Base-by-base conservation (phyloP, 2,113 vertebrate species). In the Mustela lutreola region DNA sequence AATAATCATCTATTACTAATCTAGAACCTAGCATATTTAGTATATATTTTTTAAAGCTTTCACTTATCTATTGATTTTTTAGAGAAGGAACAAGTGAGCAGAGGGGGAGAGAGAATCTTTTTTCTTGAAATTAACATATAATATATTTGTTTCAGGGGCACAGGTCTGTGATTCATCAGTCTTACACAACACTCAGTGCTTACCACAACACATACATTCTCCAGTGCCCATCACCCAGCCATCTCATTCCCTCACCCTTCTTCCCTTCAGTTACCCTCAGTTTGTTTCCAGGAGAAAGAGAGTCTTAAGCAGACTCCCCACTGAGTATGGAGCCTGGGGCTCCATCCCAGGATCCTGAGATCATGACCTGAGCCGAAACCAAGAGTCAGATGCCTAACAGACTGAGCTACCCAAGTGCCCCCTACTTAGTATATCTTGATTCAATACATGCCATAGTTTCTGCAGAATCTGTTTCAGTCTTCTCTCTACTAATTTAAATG, bases 401-500 rank as follows among this genome's bases (percentile, higher is more conserved):
- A 19, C 33, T 70, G 67, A 36, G 33, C 33, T n/a, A 36, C 7
- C 33, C 33, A 10, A n/a, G 33, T 3, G 18, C 16, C 16, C 33
- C 16, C 36, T 67, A 36, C 33, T 45, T 39, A 39, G 7, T 36
- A 28, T 56, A 39, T 92, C 65, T 78, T 56, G 36, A 94, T 81
- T 90, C 19, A 10, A 75, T 53, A 36, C 18, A 70, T 45, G 24
- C 15, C 48, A 94, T 60, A 4, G 1, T 92, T 84, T 78, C 78
- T 45, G 63, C 9, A 95, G 82, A 96, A 70, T 81, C 88, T 81
- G 7, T 62, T 94, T 91, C 19, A 33, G 18, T 82, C 19, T 76
- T 89, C 28, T 86, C 28, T 9, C 70, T 70, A 67, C 26, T 65
- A 94, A 28, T 45, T 56, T 71, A 39, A 92, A 91, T 50, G 33